Percentiles rank a stretch among this genome's conserved stretches.
Conservation (phyloP, 2,113 vertebrate genomes). For the Pogonocichla stellata region DNA sequence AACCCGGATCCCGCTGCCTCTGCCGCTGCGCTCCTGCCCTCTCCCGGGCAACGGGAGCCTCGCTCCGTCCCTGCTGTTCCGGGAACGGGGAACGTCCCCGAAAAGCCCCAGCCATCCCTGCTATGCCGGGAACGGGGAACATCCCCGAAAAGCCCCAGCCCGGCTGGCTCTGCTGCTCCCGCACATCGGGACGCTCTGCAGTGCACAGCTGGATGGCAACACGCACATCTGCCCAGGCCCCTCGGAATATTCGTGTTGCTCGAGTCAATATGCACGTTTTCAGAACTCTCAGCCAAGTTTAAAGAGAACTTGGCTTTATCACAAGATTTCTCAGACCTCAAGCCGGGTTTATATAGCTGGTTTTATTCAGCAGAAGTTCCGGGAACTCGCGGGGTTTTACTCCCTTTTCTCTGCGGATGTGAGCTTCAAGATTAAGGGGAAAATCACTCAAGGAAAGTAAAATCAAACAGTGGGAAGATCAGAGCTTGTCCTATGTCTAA, state of each 20-base stretch:
- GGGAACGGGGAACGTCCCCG: background rate
- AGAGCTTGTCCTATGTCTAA: background rate
- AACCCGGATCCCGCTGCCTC: background rate
- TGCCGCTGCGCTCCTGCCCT: background rate
- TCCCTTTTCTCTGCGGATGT: no score
- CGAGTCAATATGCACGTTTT: background rate
- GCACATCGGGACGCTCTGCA: rapidly evolving
- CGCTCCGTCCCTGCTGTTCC: no score
- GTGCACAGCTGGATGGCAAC: background rate
- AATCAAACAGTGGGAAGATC: background rate
- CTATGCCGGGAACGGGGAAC: no score
- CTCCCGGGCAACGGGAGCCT: background rate
- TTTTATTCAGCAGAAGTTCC: background rate
- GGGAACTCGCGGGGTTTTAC: rapidly evolving
- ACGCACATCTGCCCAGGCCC: background rate
- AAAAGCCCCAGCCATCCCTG: no score
- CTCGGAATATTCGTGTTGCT: background rate
- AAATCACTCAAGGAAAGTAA: background rate
- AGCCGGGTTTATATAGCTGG: no score
- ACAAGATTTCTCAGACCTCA: background rate
- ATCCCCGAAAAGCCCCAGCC: no score
- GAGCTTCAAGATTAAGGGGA: background rate
- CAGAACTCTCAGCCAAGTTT: background rate
- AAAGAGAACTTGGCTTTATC: background rate
- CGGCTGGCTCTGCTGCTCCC: background rate